Conservation (phyloP, 2,113 vertebrate species). For the Campylomormyrus tamandua region DNA sequence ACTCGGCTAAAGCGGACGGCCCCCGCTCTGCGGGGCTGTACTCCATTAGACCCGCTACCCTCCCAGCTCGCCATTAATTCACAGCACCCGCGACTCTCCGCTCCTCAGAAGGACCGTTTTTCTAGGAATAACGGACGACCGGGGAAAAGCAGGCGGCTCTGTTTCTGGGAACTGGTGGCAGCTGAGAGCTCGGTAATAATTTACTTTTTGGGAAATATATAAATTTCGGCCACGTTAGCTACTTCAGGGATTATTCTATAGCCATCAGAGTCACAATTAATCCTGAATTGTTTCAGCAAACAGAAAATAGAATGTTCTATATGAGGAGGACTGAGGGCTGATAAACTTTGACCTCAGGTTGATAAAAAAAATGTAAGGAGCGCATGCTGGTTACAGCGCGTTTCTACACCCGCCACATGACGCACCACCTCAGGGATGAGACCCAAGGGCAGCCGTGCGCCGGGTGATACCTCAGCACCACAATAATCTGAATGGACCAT, state of each 20-base stretch:
- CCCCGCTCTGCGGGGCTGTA: neutral
- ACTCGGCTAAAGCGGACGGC: slow-evolving; percentile 33
- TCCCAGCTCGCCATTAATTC: slow-evolving; percentile 2
- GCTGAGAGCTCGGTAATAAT: neutral
- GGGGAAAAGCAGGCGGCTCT: neutral
- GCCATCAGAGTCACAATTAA: neutral
- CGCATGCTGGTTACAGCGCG: no score
- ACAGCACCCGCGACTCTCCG: neutral
- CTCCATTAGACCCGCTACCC: neutral
- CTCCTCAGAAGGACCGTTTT: slow-evolving; percentile 7
- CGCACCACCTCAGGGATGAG: no score
- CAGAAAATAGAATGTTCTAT: neutral
- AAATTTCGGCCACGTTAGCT: neutral
- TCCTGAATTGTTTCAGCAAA: neutral
- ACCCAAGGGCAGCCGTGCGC: no score
- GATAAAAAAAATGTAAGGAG: neutral
- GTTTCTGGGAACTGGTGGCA: neutral
- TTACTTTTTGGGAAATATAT: neutral
- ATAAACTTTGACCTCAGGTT: neutral
- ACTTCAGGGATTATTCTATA: neutral
- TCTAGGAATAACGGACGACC: neutral
- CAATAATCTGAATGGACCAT: no score
- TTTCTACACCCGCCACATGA: no score
- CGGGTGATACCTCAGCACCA: no score
- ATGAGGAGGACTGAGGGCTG: neutral